Evolutionary conservation across 64 coral and sea anemone species (phyloP), one percentile per base, ranked within the genome.

Genomic region (Montipora capricornis): DNA sequence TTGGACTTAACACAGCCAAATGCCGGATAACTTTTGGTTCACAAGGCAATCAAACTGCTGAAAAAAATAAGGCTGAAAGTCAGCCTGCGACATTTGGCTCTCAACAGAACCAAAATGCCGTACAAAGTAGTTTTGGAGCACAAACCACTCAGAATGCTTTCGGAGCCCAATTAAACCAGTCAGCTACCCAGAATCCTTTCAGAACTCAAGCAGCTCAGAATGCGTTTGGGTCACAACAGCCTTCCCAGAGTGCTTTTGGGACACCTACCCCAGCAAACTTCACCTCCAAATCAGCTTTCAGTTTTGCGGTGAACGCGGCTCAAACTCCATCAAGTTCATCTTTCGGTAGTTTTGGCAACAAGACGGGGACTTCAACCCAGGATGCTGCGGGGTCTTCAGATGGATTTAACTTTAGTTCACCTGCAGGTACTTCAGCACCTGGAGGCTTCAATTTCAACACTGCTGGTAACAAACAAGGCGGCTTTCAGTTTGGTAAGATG

Each of bases 401-500:
- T 70, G 82, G 82, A 51, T 86, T 86, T 15, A 51, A 24, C 10
- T 86, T 86, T 20, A 47, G 8, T 73, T 15, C 66, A 11, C 16
- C 82, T 5, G 66, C 60, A 71, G 71, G 47, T 86, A 86, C 49
- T 13, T 10, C 82, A 13, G 47, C 64, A 22, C 1, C 82, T 11
- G 82, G 82, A 1, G 82, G 15, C n/a, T 86, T 86, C 66, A 86
- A 70, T 71, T 86, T 86, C 66, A 86, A 5, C 19, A 45, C 45
- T 19, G 16, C 47, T 73, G 46, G 11, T 2, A 86, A 86, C 46
- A 73, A 50, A 50, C 8, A 45, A 9, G 66, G 45, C 3, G 82
- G 82, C 47, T 86, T 86, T 71, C 82, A 86, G 13, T 86, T 86
- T 73, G 82, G 82, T 86, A 86, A 73, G 82, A 14, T 44, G 20